Evolutionary conservation across 2,797 vertebrate genomes (phyloP), one percentile per base, ranked within the genome.

Genomic region (Cetoscarus ocellatus): DNA sequence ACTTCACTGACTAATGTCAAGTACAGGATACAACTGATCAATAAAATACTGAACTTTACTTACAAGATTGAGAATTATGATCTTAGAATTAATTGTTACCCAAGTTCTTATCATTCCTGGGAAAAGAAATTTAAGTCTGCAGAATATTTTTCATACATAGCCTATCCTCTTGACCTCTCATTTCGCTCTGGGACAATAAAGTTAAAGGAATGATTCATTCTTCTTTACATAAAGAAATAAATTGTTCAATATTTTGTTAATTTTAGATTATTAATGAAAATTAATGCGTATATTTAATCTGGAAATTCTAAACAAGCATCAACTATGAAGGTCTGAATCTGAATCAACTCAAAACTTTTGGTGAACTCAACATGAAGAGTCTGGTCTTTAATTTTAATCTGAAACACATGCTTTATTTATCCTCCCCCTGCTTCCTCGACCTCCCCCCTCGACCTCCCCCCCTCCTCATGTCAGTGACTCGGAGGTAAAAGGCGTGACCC

Each of bases 401-500:
- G 55, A 40, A 61, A 66, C 47, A 44, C 49, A 78, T 76, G 63
- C 80, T 86, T 88, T 87, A 86, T 87, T 88, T 83, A 90, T 84
- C 80, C 72, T 0, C 27, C 27, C 27, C 27, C 27, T 4, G 27
- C 27, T 27, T 27, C 27, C 27, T 4, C 27, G 4, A 27, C 27
- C 27, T 27, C 27, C 38, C 39, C 19, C 52, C 69, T 65, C 45
- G 36, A 15, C 50, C 67, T 65, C 43, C 48, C 66, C 66, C 39
- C 73, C 66, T 51, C 36, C 59, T 67, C 57, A 43, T 52, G 52
- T 61, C 55, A 72, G 70, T 75, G 74, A 72, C 75, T 86, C 71
- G 40, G 70, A 78, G 80, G 86, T 88, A 87, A 87, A 84, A 83
- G 79, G 80, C 63, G 67, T 83, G 89, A 93, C 92, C 90, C 77